phyloP scores from a whole-genome alignment of 2,888 invertebrate genomes.

The Dyspetes luteomarginatus region DNA sequence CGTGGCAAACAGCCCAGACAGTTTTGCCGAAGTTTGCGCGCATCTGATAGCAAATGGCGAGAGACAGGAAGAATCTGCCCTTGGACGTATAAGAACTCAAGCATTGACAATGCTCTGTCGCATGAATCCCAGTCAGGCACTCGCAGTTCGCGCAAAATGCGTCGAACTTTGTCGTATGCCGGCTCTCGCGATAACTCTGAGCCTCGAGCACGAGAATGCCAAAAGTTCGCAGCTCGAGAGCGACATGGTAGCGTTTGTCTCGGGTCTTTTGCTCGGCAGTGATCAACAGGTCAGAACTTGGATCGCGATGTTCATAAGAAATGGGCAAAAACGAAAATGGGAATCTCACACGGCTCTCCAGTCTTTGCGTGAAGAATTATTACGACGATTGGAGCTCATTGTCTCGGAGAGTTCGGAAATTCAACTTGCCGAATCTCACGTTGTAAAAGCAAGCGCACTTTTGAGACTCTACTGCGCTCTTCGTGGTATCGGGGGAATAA shows the following conservation, averaged over 20 bases:
- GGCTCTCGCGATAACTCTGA: slow-evolving; percentile 92
- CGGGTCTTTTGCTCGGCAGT: slow-evolving; percentile 94
- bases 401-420: slow-evolving; percentile 87
- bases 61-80: slow-evolving; percentile 92
- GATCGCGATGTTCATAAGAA: slow-evolving; percentile 96
- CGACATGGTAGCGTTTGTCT: slow-evolving; percentile 92
- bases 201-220: slow-evolving; percentile 86
- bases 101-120: slow-evolving; percentile 92
- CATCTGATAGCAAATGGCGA: slow-evolving; percentile 94
- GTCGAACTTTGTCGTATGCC: slow-evolving; percentile 96
- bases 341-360: slow-evolving; percentile 90
- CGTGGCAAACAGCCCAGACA: slow-evolving; percentile 97
- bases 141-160: slow-evolving; percentile 93
- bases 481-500: slow-evolving; percentile 95
- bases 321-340: slow-evolving; percentile 93
- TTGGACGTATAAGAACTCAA: slow-evolving; percentile 90
- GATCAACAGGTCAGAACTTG: slow-evolving; percentile 95
- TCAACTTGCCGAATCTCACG: slow-evolving; percentile 87
- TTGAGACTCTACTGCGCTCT: slow-evolving; percentile 96
- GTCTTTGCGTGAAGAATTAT: slow-evolving; percentile 90
- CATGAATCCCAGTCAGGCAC: slow-evolving; percentile 94
- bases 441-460: slow-evolving; percentile 95
- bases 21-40: slow-evolving; percentile 94
- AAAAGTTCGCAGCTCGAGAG: slow-evolving; percentile 77
- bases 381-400: slow-evolving; percentile 88